These are phyloP conservation scores for Macrotrachela quadricornifera DNA, from an alignment of 1,140 invertebrate genomes.

Conservation along the genomic window DNA sequence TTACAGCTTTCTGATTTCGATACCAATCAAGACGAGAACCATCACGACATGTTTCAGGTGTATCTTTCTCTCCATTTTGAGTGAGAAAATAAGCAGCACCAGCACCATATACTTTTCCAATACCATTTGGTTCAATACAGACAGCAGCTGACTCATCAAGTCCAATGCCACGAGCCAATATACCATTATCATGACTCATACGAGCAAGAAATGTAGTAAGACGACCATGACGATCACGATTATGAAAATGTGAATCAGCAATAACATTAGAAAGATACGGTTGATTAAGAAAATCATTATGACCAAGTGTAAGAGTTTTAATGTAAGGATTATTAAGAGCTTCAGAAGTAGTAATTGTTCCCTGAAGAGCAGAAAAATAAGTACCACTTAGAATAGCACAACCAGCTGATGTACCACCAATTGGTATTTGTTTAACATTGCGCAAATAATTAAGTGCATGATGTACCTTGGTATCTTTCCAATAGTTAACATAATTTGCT, in stretches of 20 bases:
- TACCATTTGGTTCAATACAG: constrained; percentile 6
- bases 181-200: background rate
- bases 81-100: background rate
- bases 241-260: constrained; percentile 3
- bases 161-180: constrained; percentile 2
- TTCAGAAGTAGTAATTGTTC: background rate
- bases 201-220: constrained; percentile 3
- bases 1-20: background rate
- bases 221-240: background rate
- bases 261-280: background rate
- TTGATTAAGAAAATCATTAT: background rate
- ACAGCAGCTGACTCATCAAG: constrained; percentile 6
- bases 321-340: background rate
- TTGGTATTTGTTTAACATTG: constrained; percentile 1
- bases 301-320: background rate
- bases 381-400: constrained; percentile 5
- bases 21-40: constrained; percentile 1
- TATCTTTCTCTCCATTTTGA: background rate
- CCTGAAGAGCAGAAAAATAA: background rate
- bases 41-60: background rate
- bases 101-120: background rate
- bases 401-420: constrained; percentile 5
- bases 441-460: background rate
- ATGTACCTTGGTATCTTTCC: background rate
- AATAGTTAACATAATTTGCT: background rate